Evolutionary conservation across 2,113 vertebrate genomes (phyloP).

Genomic region (Pholis gunnellus): DNA sequence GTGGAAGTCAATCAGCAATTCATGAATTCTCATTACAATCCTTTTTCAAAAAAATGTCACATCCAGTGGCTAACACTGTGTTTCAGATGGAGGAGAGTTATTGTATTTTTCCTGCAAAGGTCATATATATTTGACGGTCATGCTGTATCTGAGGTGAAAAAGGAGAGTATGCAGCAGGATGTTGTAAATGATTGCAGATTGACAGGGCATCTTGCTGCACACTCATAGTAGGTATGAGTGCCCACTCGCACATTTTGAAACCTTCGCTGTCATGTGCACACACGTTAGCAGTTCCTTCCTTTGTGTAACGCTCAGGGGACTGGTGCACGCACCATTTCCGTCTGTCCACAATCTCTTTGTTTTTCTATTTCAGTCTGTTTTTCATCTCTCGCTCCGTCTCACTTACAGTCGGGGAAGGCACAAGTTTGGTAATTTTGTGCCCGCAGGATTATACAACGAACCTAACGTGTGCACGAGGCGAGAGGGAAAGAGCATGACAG

Average conservation of each 20-base stretch:
- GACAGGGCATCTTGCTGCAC: constrained; percentile 42
- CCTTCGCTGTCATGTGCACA: constrained; percentile 57
- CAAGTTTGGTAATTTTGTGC: constrained; percentile 36
- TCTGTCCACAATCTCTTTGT: constrained; percentile 68
- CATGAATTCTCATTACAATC: constrained; percentile 32
- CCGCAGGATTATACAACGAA: constrained; percentile 48
- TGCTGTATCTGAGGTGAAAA: neutral
- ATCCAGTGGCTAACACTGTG: neutral
- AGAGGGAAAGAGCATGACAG: constrained; percentile 6
- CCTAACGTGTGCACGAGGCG: neutral
- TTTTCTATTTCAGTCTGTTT: constrained; percentile 43
- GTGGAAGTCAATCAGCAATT: constrained; percentile 29
- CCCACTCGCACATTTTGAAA: constrained; percentile 67
- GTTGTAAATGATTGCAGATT: constrained; percentile 30
- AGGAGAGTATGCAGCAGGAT: neutral
- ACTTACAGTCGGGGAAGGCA: constrained; percentile 2
- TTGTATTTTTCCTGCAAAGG: constrained; percentile 25
- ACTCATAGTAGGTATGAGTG: constrained; percentile 7
- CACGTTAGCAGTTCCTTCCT: constrained; percentile 85
- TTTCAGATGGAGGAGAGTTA: neutral
- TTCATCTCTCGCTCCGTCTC: constrained; percentile 16
- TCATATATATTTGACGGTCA: constrained; percentile 18
- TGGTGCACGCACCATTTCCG: constrained; percentile 63
- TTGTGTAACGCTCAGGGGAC: constrained; percentile 77
- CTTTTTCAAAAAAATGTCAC: constrained; percentile 1